Conservation (phyloP, 2,113 vertebrate species). For the Paradisaea rubra region DNA sequence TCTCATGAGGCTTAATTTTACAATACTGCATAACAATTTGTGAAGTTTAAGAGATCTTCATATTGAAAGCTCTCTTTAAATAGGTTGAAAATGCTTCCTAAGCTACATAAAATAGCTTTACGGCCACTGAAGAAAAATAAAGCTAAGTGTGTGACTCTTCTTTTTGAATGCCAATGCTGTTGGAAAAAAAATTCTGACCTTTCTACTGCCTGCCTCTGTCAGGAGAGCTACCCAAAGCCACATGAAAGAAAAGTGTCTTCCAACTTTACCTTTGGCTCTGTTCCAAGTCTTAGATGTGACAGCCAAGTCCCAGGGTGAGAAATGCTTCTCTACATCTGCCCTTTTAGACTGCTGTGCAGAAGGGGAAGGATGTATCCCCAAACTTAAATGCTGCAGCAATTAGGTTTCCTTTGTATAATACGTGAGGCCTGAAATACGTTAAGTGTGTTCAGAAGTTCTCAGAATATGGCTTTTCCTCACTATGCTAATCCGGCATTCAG, state of each 20-base stretch:
- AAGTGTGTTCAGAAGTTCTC: neutral
- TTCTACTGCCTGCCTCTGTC: neutral
- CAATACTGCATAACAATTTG: neutral
- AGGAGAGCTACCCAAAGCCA: neutral
- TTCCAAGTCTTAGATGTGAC: neutral
- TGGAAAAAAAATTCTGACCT: neutral
- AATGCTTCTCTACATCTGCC: neutral
- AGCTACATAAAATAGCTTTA: neutral
- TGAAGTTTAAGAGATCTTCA: neutral
- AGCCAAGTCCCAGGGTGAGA: neutral
- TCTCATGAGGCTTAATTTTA: neutral
- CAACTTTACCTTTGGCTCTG: neutral
- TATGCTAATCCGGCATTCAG: neutral
- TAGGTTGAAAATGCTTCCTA: neutral
- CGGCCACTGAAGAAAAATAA: neutral
- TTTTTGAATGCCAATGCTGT: neutral
- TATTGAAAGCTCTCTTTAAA: neutral
- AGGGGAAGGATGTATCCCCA: neutral
- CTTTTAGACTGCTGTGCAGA: neutral
- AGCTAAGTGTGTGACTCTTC: neutral
- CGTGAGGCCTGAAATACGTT: neutral
- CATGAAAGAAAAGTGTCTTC: neutral
- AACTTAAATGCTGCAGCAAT: neutral
- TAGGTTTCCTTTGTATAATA: neutral
- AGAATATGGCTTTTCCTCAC: neutral